phyloP scores from a whole-genome alignment of 2,888 invertebrate genomes.

The Muschampia staudingeri region DNA sequence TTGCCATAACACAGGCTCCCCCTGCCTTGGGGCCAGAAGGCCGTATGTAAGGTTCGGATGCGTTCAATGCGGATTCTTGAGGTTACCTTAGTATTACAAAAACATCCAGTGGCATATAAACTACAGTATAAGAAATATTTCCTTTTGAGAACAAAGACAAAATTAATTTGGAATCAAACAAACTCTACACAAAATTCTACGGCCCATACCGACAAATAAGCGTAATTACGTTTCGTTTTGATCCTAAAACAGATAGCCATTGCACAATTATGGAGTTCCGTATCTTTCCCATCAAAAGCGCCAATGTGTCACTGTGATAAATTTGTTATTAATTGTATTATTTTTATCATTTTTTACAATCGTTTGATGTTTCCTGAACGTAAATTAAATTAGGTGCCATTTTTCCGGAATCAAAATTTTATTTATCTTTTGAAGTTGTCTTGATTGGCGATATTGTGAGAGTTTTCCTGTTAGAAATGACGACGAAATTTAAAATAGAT shows the following conservation, averaged over 20 bases:
- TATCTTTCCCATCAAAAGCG: slow-evolving; percentile 65
- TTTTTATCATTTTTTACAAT: slow-evolving; percentile 14
- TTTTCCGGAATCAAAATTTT: neutral
- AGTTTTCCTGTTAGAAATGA: neutral
- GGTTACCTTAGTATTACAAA: no score
- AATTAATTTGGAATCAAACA: neutral
- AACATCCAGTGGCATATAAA: no score
- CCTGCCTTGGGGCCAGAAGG: no score
- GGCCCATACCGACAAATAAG: neutral
- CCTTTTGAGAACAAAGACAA: neutral
- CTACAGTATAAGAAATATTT: neutral
- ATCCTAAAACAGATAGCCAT: neutral
- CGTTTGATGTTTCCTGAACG: slow-evolving; percentile 5
- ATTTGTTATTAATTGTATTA: slow-evolving; percentile 73
- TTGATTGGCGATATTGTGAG: slow-evolving; percentile 2
- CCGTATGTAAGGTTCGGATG: no score
- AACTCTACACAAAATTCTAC: neutral
- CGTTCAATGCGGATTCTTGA: no score
- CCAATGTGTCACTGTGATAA: slow-evolving; percentile 80
- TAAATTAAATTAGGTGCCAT: neutral
- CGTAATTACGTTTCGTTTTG: neutral
- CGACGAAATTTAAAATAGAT: neutral
- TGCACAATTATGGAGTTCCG: slow-evolving; percentile 14
- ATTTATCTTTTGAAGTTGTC: neutral
- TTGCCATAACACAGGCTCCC: no score